Percentiles rank a stretch among this genome's conserved stretches.
Evolutionary conservation across 2,888 invertebrate genomes (phyloP).

Genomic region (Epistrophe grossulariae): DNA sequence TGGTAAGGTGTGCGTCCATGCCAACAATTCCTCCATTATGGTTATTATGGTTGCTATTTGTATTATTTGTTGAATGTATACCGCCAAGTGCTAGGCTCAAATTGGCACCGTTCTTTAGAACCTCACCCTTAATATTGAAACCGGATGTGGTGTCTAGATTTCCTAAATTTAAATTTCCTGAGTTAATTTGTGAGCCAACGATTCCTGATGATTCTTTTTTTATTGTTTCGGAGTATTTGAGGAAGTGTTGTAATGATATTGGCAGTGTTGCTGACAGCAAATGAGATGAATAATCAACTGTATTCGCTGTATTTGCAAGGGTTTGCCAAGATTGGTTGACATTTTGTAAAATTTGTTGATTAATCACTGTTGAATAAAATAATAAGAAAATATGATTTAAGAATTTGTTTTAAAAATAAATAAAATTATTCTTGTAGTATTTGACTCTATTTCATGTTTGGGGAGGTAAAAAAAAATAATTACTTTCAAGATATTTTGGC

Average conservation of each 20-base stretch:
- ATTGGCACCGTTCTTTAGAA: slow-evolving; percentile 83
- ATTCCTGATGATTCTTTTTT: slow-evolving; percentile 84
- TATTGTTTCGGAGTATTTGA: slow-evolving; percentile 84
- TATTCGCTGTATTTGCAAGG: slow-evolving; percentile 84
- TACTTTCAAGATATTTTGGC: no score
- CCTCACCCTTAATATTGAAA: slow-evolving; percentile 82
- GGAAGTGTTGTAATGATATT: slow-evolving; percentile 84
- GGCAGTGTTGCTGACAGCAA: slow-evolving; percentile 84
- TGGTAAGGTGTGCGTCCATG: slow-evolving; percentile 82
- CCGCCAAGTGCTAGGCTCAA: slow-evolving; percentile 83
- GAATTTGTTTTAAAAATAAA: no score
- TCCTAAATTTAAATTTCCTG: slow-evolving; percentile 82
- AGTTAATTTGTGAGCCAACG: slow-evolving; percentile 81
- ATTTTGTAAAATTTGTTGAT: slow-evolving; percentile 84
- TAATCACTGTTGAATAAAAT: slow-evolving; percentile 80
- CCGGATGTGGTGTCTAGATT: slow-evolving; percentile 80
- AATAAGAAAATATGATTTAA: background rate
- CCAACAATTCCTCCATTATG: slow-evolving; percentile 78
- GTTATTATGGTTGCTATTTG: slow-evolving; percentile 81
- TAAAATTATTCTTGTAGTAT: no score
- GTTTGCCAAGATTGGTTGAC: slow-evolving; percentile 84
- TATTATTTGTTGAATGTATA: slow-evolving; percentile 79
- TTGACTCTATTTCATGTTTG: no score
- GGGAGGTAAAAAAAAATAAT: no score
- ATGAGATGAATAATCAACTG: slow-evolving; percentile 84